Conservation (phyloP, 2,797 vertebrate species). For the Chelonia mydas region DNA sequence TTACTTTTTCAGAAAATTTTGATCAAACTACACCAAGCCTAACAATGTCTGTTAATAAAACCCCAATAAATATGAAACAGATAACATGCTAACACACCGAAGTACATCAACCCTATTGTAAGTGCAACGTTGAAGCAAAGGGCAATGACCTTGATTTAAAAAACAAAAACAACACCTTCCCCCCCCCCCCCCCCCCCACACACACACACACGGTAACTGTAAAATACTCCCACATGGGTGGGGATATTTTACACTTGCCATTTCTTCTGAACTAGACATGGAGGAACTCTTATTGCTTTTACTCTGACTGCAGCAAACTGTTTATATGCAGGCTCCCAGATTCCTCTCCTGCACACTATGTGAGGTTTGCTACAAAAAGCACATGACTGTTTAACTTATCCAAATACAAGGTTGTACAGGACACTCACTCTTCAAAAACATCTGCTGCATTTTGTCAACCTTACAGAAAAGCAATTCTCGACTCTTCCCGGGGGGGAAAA, state of each 20-base stretch:
- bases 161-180: not conserved
- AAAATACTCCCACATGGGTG: not conserved
- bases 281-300: conserved; percentile 7
- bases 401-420: conserved; percentile 45
- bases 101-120: not conserved
- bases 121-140: not conserved
- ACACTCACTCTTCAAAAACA: conserved; percentile 42
- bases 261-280: not conserved
- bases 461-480: not conserved
- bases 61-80: not conserved
- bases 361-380: conserved; percentile 61
- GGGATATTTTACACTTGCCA: not conserved
- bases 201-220: not conserved
- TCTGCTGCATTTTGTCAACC: conserved; percentile 25
- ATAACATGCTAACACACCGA: not conserved
- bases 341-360: conserved; percentile 9
- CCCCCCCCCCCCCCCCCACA: too few relatives aligned
- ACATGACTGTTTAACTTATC: conserved; percentile 36
- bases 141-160: not conserved
- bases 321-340: not conserved
- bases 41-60: not conserved
- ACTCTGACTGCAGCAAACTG: conserved; percentile 8
- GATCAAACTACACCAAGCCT: not conserved
- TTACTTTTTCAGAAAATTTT: not conserved
- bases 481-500: not conserved